Base-by-base conservation (phyloP, 2,797 vertebrate genomes). In the Scyliorhinus canicula region DNA sequence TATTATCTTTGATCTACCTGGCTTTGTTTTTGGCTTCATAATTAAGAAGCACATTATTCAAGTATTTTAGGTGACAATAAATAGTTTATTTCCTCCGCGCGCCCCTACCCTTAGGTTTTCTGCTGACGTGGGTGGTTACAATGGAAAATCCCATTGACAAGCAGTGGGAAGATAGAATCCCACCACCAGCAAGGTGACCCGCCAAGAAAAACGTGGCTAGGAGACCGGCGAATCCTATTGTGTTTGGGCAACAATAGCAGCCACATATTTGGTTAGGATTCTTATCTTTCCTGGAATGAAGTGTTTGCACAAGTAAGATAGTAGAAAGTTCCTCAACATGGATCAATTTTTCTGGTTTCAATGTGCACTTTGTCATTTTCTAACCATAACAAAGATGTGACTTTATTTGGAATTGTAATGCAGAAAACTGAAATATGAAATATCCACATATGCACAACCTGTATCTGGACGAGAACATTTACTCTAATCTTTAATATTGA, bases 211-310 rank as follows among this genome's bases (percentile, higher is more conserved):
- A n/a, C n/a, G n/a, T n/a, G n/a, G n/a, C n/a, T n/a, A n/a, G n/a
- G n/a, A n/a, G n/a, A n/a, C n/a, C n/a, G n/a, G n/a, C n/a, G n/a
- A n/a, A n/a, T n/a, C n/a, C n/a, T 52, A 35, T 71, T 69, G n/a
- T 26, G 19, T 26, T 19, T 4, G 35, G 28, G 40, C 47, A 11
- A 28, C 47, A 40, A 40, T 40, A 60, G 35, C 57, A 63, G n/a
- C 60, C 77, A 79, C 40, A 79, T 44, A n/a, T 19, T 88, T 2
- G 31, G 24, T 52, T 4, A 69, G 52, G 65, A 35, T 47, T 93
- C 31, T 44, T 44, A 93, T 71, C 28, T 35, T 71, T 71, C 63
- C 65, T 93, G 93, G 93, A 93, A 93, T 69, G n/a, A n/a, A 28
- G 9, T 93, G 11, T 93, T 50, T 93, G 28, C 8, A 71, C 11